Percentiles rank a stretch among this genome's conserved stretches.
phyloP scores from a whole-genome alignment of 2,888 invertebrate species.

The Allolobophora icterica region DNA sequence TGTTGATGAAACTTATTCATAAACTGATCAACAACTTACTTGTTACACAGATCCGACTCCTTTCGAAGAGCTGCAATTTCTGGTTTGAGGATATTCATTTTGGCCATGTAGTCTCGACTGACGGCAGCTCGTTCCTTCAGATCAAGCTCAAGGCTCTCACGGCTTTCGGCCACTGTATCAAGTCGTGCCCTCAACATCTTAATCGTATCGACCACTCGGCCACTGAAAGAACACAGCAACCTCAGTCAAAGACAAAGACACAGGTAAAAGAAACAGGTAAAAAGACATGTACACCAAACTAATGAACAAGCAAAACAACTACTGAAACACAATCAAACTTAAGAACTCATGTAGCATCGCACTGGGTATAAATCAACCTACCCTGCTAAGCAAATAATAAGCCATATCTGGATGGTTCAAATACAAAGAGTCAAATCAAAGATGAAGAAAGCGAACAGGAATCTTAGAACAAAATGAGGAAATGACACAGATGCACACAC shows the following conservation, averaged over 20 bases:
- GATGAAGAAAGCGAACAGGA: not conserved
- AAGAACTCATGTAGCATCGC: not conserved
- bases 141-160: constrained; percentile 78
- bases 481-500: too few relatives aligned
- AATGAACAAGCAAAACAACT: not conserved
- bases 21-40: constrained; percentile 70
- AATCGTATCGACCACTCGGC: not conserved
- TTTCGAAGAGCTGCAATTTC: constrained; percentile 80
- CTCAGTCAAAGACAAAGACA: not conserved
- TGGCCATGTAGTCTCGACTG: constrained; percentile 82
- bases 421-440: not conserved
- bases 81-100: constrained; percentile 87
- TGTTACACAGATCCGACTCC: constrained; percentile 81
- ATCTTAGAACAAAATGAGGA: not conserved
- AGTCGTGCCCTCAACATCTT: constrained; percentile 76
- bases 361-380: not conserved
- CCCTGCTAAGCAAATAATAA: not conserved
- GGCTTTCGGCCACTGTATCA: constrained; percentile 78
- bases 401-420: not conserved
- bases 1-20: not conserved
- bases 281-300: not conserved
- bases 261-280: too few relatives aligned
- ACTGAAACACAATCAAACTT: not conserved
- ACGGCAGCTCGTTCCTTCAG: constrained; percentile 80
- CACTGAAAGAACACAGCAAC: not conserved